Evolutionary conservation across 2,113 vertebrate species (phyloP).

Genomic region (Aldabrachelys gigantea): DNA sequence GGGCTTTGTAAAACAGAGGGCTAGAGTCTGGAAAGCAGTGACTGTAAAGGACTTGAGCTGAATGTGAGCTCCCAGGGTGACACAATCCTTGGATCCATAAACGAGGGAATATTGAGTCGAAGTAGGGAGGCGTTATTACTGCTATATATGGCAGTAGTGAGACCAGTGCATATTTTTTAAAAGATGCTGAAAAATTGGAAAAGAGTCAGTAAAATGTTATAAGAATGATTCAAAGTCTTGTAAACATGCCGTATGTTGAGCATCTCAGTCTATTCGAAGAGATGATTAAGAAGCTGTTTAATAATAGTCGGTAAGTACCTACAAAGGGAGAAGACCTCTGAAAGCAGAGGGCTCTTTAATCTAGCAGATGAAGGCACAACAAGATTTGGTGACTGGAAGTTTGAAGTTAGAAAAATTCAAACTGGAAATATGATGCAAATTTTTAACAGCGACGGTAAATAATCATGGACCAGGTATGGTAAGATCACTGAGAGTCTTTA

Average conservation of each 20-base stretch:
- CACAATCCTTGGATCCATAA: neutral
- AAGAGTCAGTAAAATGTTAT: neutral
- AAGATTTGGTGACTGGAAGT: neutral
- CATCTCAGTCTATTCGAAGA: fast-evolving
- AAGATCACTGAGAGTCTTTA: neutral
- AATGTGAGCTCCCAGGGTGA: neutral
- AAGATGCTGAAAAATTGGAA: fast-evolving
- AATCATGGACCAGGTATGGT: neutral
- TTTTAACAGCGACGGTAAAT: neutral
- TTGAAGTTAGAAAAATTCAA: neutral
- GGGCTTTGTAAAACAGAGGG: neutral
- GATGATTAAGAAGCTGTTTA: neutral
- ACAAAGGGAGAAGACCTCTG: fast-evolving
- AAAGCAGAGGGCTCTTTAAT: neutral
- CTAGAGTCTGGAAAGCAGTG: neutral
- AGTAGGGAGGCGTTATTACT: neutral
- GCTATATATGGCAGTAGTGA: fast-evolving
- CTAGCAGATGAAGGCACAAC: neutral
- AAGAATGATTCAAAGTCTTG: neutral
- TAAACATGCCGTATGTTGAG: neutral
- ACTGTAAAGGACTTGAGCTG: neutral
- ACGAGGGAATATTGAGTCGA: neutral
- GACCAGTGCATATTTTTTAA: fast-evolving
- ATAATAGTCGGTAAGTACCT: neutral
- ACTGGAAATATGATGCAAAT: fast-evolving